Conservation (phyloP, 1,140 invertebrate species). For the Drosophila guanche region DNA sequence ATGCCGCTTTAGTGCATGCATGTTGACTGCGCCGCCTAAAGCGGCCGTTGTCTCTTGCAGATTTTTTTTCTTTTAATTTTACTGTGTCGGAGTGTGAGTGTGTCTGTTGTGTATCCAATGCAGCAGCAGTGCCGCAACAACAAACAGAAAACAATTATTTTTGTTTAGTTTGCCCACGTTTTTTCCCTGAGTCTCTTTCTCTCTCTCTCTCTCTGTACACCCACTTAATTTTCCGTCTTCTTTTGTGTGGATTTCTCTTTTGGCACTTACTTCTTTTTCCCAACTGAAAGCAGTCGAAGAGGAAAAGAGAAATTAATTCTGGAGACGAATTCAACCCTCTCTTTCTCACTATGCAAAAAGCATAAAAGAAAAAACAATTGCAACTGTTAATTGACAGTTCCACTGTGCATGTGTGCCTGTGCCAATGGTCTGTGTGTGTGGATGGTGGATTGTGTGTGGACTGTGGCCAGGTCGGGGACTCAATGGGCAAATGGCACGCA, state of each 20-base stretch:
- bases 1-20: no score
- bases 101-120: slow-evolving; percentile 70
- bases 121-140: slow-evolving; percentile 25
- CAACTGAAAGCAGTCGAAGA: slow-evolving; percentile 22
- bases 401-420: not conserved
- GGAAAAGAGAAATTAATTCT: slow-evolving; percentile 25
- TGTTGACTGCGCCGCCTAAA: not conserved
- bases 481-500: slow-evolving; percentile 34
- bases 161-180: slow-evolving; percentile 69
- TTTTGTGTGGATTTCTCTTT: slow-evolving; percentile 57
- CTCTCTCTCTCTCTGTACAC: slow-evolving; percentile 32
- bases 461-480: no score
- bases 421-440: no score
- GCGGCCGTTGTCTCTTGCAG: slow-evolving; percentile 28
- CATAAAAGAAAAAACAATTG: slow-evolving; percentile 26
- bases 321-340: not conserved
- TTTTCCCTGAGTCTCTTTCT: slow-evolving; percentile 29
- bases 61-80: slow-evolving; percentile 33
- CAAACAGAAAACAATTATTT: slow-evolving; percentile 58
- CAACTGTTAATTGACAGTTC: slow-evolving; percentile 46
- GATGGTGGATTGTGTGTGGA: no score
- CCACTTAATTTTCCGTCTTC: slow-evolving; percentile 33
- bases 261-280: slow-evolving; percentile 22
- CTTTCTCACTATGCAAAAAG: slow-evolving; percentile 3
- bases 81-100: slow-evolving; percentile 19